A percentile compares a stretch with the other conserved stretches of the same genome.
Evolutionary conservation across 2,113 vertebrate species (phyloP).

Genomic region (Motacilla tschutschensis): DNA sequence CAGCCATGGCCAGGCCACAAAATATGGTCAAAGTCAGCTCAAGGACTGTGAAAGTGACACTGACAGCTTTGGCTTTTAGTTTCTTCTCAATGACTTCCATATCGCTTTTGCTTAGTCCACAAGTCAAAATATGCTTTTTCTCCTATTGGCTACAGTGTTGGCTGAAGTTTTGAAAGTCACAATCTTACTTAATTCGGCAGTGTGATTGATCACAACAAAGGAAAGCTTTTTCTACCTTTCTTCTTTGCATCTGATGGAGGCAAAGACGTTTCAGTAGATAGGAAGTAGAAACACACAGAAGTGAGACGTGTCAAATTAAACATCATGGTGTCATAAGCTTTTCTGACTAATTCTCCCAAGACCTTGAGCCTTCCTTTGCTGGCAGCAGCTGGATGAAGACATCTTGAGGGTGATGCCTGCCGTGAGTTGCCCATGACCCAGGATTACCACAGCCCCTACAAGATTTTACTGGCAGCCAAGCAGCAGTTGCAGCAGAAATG

Average conservation of each 20-base stretch:
- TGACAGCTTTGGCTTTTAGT: slow-evolving; percentile 24
- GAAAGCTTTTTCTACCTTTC: neutral
- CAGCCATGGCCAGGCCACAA: slow-evolving; percentile 23
- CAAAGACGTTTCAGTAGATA: neutral
- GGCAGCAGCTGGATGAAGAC: neutral
- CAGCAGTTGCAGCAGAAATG: neutral
- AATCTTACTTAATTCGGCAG: neutral
- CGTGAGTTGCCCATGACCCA: neutral
- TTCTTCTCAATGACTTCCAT: slow-evolving; percentile 9
- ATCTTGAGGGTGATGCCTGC: neutral
- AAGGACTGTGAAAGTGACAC: slow-evolving; percentile 18
- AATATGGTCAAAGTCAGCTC: slow-evolving; percentile 9
- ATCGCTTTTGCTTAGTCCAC: neutral
- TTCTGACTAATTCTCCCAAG: neutral
- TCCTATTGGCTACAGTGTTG: rapidly evolving
- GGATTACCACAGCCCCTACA: rapidly evolving
- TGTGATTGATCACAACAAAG: neutral
- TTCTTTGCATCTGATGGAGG: neutral
- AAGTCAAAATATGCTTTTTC: neutral
- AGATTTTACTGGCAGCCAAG: neutral
- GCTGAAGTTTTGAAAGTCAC: neutral
- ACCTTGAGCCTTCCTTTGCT: neutral
- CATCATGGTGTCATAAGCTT: neutral
- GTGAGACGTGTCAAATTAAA: neutral
- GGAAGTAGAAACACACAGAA: neutral